Percentiles rank a stretch among this genome's conserved stretches.
Evolutionary conservation across 2,888 invertebrate genomes (phyloP).

Genomic region (Chrysolina haemoptera): DNA sequence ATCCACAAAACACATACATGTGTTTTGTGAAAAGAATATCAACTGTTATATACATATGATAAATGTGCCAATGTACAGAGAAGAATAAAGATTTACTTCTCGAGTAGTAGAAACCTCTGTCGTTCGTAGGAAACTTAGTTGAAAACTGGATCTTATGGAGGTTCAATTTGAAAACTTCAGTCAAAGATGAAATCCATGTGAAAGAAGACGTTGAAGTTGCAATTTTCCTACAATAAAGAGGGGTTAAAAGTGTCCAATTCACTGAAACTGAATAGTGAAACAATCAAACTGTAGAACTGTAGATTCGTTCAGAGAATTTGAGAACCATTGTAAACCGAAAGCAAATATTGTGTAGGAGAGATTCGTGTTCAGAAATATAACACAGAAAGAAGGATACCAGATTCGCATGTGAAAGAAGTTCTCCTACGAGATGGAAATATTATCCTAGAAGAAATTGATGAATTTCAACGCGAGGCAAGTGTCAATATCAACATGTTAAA

Average conservation of each 20-base stretch:
- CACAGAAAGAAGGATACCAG: conserved; percentile 4
- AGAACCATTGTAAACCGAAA: conserved; percentile 2
- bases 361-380: conserved; percentile 9
- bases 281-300: no score
- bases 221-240: no score
- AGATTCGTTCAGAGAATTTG: neutral
- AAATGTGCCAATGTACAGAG: neutral
- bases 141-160: neutral
- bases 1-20: no score
- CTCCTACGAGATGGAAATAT: neutral
- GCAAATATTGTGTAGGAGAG: conserved; percentile 10
- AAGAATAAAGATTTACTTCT: neutral
- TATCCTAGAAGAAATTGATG: no score
- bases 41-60: no score
- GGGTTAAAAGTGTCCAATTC: no score
- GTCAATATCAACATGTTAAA: no score
- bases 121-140: no score
- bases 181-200: neutral
- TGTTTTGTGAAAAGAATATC: no score
- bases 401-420: conserved; percentile 4
- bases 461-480: no score
- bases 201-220: neutral
- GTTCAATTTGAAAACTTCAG: conserved; percentile 2
- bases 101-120: no score
- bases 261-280: no score